Evolutionary conservation across 1,140 invertebrate species (phyloP), one percentile per base, ranked within the genome.

Genomic region (Andrena cerasifolii): DNA sequence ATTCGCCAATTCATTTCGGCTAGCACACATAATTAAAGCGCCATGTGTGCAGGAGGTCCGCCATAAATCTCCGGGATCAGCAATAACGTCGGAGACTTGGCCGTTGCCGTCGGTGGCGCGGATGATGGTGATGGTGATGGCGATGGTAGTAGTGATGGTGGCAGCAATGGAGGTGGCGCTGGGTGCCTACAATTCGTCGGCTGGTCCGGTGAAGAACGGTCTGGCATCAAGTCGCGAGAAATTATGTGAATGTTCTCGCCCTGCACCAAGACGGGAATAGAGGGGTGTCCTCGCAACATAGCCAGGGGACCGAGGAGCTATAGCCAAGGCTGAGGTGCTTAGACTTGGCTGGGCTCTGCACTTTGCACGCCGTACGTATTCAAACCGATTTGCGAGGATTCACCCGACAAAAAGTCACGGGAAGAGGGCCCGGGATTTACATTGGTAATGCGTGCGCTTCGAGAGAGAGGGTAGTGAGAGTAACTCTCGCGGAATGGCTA

Each of bases 21-120:
- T 74, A 86, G 80, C 83, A 73, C 68, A 89, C 90, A 91, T 91
- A 92, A 92, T 92, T 92, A 92, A 92, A 91, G 90, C 89, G 77
- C 90, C 91, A 91, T 88, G 90, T 91, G 90, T 90, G 89, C 86
- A 79, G 82, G 88, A 90, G 89, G 85, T 89, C 87, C 79, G 65
- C 87, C 83, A 91, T 92, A 92, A 92, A 92, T 92, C 90, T 89
- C 85, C 70, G 66, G 87, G 88, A 92, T 92, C 90, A 91, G 91
- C 89, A 92, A 92, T 91, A 91, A 92, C 87, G 90, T 89, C 87
- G 88, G 87, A 85, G 86, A 88, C 89, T 88, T 85, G 87, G 80
- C 84, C 79, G 81, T 83, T 80, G 82, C 81, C 79, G 72, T 76
- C 73, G 75, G 70, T 66, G 75, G 78, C 67, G 71, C 67, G 80